Evolutionary conservation across 2,888 invertebrate species (phyloP), one percentile per base, ranked within the genome.

Genomic region (Coleophora deauratella): DNA sequence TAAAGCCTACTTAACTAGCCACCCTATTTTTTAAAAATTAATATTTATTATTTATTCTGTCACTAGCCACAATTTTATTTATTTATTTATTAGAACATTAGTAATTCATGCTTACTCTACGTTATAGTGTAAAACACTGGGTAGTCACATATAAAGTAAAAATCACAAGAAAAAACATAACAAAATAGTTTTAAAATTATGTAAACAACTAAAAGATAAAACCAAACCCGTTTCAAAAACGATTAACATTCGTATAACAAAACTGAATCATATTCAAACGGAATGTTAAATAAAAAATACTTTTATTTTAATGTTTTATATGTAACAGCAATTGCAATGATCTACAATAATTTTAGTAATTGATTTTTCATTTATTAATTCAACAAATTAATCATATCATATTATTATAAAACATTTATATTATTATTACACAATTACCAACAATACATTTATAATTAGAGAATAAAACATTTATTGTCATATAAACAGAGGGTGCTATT

Each of bases 391-490:
- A 40, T 43, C 11, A 30, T 34, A 41, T 37, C 33, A 41, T 35
- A 40, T 40, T n/a, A n/a, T n/a, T n/a, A n/a, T n/a, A n/a, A n/a
- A n/a, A n/a, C n/a, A n/a, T n/a, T 45, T 13, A 35, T 27, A 41
- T 45, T 51, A 50, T 37, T 42, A 21, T 49, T 43, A 42, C 55
- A 51, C 47, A 57, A 46, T 51, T n/a, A 43, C 50, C 43, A 57
- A 58, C 47, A 55, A 49, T 47, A 43, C n/a, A 37, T 37, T 43
- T 50, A 49, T 50, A 47, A 45, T 45, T 41, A 49, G 43, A 51
- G 48, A 44, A 49, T 55, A 52, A 52, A 42, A 51, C 49, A 42
- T 41, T 68, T 67, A 68, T 70, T 70, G 70, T 68, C 70, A 57
- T 55, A 51, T 55, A 54, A 57, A 57, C 46, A 55, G 55, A 57